These are phyloP conservation scores for Sminthurides aquaticus DNA, from an alignment of 2,888 invertebrate genomes.

Conservation along the genomic window DNA sequence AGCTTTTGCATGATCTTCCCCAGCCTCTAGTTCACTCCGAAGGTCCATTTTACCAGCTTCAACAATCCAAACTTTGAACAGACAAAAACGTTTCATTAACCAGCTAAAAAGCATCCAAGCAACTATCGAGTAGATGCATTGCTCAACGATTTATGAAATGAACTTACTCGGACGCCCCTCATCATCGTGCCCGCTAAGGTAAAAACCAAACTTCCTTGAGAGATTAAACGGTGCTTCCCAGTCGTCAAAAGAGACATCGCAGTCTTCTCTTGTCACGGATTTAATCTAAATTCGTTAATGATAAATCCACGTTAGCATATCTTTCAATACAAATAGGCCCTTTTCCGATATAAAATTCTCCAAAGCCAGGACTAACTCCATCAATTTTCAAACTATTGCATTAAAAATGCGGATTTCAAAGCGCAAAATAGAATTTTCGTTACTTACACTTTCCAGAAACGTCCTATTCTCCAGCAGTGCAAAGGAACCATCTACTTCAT, in stretches of 20 bases:
- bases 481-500: not conserved
- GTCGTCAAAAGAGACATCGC: not conserved
- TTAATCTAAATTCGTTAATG: not conserved
- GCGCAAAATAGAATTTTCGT: too few species aligned
- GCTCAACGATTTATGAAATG: too few species aligned
- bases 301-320: too few species aligned
- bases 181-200: conserved; percentile 1
- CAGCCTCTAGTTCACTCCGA: not conserved
- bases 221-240: not conserved
- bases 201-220: not conserved
- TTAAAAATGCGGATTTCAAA: too few species aligned
- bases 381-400: too few species aligned
- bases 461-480: not conserved
- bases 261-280: not conserved
- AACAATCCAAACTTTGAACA: not conserved
- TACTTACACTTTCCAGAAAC: conserved; percentile 4
- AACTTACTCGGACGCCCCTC: not conserved
- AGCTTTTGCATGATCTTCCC: not conserved
- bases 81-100: too few species aligned
- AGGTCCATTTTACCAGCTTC: conserved; percentile 4
- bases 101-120: too few species aligned
- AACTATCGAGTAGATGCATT: too few species aligned
- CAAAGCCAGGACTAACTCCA: too few species aligned
- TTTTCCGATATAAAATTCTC: too few species aligned
- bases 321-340: too few species aligned